Percentiles rank a stretch among this genome's conserved stretches.
These are phyloP conservation scores for Pangasius larnaudii DNA, from an alignment of 2,797 vertebrate genomes.

Conservation along the genomic window DNA sequence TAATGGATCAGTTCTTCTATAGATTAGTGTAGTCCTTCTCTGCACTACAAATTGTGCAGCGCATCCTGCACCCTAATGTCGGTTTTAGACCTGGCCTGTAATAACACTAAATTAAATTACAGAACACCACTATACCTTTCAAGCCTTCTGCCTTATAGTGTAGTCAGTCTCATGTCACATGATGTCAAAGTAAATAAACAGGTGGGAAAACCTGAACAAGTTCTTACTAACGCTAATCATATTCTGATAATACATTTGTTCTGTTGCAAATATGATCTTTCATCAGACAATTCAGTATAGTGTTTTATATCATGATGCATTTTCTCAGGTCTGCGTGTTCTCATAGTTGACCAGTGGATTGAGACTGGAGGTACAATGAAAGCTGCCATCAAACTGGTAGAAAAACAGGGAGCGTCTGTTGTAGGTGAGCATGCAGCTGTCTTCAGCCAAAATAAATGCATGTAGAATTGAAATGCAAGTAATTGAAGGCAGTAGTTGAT, in stretches of 20 bases:
- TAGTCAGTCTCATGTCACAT: neutral
- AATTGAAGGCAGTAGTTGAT: neutral
- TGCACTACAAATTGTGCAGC: neutral
- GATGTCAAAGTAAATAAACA: neutral
- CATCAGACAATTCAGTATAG: neutral
- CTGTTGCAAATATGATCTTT: neutral
- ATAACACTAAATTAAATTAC: neutral
- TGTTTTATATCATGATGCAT: neutral
- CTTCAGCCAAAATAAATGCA: neutral
- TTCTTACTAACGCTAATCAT: neutral
- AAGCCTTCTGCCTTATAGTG: no score
- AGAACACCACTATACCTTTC: neutral
- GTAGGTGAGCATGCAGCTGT: slow-evolving; percentile 71
- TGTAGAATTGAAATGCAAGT: neutral
- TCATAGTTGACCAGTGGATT: slow-evolving; percentile 90
- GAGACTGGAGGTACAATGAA: slow-evolving; percentile 89
- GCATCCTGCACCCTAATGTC: neutral
- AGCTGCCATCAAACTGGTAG: slow-evolving; percentile 83
- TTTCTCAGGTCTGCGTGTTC: slow-evolving; percentile 76
- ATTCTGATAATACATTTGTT: neutral
- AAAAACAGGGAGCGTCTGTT: slow-evolving; percentile 78
- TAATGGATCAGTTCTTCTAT: neutral
- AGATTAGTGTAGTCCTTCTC: neutral
- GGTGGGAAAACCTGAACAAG: neutral
- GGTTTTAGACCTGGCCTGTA: neutral